Evolutionary conservation across 2,113 vertebrate species (phyloP).

Genomic region (Lathamus discolor): DNA sequence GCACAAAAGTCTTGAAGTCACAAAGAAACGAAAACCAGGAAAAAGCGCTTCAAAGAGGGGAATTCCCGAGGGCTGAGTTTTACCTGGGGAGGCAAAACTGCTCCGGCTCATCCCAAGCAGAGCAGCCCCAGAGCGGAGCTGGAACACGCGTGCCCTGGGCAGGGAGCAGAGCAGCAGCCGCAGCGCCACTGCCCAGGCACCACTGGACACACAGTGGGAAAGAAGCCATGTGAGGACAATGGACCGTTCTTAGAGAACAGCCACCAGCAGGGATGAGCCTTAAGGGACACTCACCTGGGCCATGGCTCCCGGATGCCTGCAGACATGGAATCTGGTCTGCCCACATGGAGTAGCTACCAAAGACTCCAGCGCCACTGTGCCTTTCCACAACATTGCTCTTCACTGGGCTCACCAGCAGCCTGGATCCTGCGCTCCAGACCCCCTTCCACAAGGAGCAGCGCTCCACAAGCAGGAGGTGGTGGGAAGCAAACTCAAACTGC

Average conservation of each 20-base stretch:
- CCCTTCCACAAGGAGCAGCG: rapidly evolving
- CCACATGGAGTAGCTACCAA: rapidly evolving
- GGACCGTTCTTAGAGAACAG: rapidly evolving
- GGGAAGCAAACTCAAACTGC: too few species aligned
- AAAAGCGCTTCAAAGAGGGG: slow-evolving; percentile 1
- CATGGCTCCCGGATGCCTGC: rapidly evolving
- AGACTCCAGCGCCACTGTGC: rapidly evolving
- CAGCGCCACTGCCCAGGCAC: rapidly evolving
- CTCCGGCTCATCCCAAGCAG: rapidly evolving
- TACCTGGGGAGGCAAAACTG: neutral
- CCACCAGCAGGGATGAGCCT: rapidly evolving
- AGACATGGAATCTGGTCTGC: rapidly evolving
- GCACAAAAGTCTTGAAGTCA: neutral
- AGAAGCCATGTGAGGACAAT: neutral
- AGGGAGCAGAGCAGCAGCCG: too few species aligned
- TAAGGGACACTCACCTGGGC: rapidly evolving
- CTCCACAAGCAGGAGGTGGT: neutral
- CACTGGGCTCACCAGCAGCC: rapidly evolving
- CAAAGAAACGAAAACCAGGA: neutral
- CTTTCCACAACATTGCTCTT: rapidly evolving
- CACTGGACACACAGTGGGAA: neutral
- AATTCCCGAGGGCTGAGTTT: neutral
- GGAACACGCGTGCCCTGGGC: rapidly evolving
- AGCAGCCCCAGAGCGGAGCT: rapidly evolving
- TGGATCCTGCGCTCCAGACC: neutral